Evolutionary conservation across 53 echinoderm and acorn worm species (phyloP), one percentile per base, ranked within the genome.

Genomic region (Actinopyga echinites): DNA sequence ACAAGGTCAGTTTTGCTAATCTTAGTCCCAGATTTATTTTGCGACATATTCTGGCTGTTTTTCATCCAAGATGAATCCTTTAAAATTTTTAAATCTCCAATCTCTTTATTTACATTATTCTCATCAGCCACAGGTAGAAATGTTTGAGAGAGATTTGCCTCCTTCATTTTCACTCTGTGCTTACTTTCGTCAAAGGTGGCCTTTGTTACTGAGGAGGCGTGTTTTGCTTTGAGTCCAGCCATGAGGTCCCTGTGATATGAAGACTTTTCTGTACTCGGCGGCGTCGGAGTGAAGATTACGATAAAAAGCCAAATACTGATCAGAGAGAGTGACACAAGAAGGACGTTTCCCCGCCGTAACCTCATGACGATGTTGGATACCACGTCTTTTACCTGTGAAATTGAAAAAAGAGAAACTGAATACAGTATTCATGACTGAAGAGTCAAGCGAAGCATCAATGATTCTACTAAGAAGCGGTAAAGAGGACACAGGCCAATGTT

Each of bases 251-350:
- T 59, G 15, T n/a, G 67, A 8, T 82, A 44, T 19, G n/a, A 21
- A 26, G 65, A 22, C 54, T 79, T 86, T 30, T 83, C 53, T 15
- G 80, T 69, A 28, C 54, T 69, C 20, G 85, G 79, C 32, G 86
- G 88, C 20, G 93, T 69, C 21, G 93, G 93, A n/a, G 91, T 83
- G 21, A 89, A 43, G 1, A 93, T 9, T 40, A 93, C 86, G 3
- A 93, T 85, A 33, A 75, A 64, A 45, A 93, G 67, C 93, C 93
- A 93, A 42, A 84, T 61, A 23, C 81, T 36, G 40, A 89, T 75
- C 22, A 91, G 77, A 30, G 71, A n/a, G 31, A 79, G 61, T 20
- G 89, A 75, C 22, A 84, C 13, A 0, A 86, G n/a, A n/a, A 91
- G 28, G n/a, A 91, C 73, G 49, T 89, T 86, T 74, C 88, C 86